Evolutionary conservation across 2,113 vertebrate species (phyloP).

Genomic region (Nesospiza acunhae): DNA sequence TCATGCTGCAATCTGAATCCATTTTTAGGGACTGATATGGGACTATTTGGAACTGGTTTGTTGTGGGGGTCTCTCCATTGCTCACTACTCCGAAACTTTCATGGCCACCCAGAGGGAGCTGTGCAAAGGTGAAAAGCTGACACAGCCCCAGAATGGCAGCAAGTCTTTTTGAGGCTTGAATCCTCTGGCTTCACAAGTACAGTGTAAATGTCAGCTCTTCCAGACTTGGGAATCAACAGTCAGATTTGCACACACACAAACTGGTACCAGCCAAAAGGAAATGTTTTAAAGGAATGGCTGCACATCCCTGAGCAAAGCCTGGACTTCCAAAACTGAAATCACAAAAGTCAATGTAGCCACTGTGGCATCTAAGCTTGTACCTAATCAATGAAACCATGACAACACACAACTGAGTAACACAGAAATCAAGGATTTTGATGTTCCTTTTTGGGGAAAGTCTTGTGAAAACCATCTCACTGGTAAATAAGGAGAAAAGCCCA

Average conservation of each 20-base stretch:
- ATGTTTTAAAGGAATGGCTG: slow-evolving; percentile 4
- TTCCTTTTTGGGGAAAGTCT: slow-evolving; percentile 2
- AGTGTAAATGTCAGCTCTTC: background rate
- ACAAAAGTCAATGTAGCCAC: slow-evolving; percentile 27
- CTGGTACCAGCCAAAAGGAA: background rate
- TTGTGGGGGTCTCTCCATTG: background rate
- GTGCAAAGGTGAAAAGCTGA: background rate
- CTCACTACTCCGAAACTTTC: background rate
- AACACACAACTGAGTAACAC: background rate
- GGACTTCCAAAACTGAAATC: slow-evolving; percentile 47
- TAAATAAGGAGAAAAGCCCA: slow-evolving; percentile 12
- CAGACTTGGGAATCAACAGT: background rate
- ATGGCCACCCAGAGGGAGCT: accelerated
- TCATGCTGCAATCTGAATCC: background rate
- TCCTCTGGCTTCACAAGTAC: background rate
- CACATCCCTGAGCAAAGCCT: slow-evolving; percentile 16
- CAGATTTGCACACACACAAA: background rate
- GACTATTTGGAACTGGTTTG: background rate
- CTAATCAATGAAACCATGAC: slow-evolving; percentile 39
- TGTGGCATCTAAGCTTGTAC: slow-evolving; percentile 31
- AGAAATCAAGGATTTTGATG: slow-evolving; percentile 26
- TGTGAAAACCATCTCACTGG: background rate
- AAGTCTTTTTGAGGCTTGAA: background rate
- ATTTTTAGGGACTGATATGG: accelerated
- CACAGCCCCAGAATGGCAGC: background rate